phyloP scores from a whole-genome alignment of 2,888 invertebrate genomes.

The Matsumyia berberina region DNA sequence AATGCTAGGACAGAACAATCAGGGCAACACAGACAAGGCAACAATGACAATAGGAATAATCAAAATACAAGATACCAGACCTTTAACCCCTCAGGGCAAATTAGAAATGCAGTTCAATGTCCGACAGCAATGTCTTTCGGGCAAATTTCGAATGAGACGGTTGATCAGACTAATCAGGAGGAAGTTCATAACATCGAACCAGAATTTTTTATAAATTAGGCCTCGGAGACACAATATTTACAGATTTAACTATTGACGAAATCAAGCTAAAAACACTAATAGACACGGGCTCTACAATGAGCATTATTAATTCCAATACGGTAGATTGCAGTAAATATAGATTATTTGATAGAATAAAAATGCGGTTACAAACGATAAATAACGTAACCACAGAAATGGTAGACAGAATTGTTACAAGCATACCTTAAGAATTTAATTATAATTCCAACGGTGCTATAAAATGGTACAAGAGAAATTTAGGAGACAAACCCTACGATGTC shows the following conservation, averaged over 20 bases:
- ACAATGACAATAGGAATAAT: neutral
- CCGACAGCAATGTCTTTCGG: neutral
- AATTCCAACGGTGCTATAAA: neutral
- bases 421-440: neutral
- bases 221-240: conserved; percentile 23
- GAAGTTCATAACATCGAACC: neutral
- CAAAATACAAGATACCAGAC: too few relatives aligned
- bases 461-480: conserved; percentile 28
- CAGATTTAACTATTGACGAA: neutral
- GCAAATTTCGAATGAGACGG: neutral
- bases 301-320: neutral
- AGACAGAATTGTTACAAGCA: conserved; percentile 7
- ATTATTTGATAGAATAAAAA: conserved; percentile 12
- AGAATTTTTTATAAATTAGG: neutral
- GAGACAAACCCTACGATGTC: conserved; percentile 56
- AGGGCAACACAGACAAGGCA: neutral
- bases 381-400: conserved; percentile 22
- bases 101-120: neutral
- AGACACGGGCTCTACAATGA: conserved; percentile 5
- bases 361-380: conserved; percentile 26
- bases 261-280: conserved; percentile 2
- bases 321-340: conserved; percentile 11
- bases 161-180: neutral
- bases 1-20: neutral
- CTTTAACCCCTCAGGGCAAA: too few relatives aligned